phyloP scores from a whole-genome alignment of 2,888 invertebrate species.

The Cheilosia urbana region DNA sequence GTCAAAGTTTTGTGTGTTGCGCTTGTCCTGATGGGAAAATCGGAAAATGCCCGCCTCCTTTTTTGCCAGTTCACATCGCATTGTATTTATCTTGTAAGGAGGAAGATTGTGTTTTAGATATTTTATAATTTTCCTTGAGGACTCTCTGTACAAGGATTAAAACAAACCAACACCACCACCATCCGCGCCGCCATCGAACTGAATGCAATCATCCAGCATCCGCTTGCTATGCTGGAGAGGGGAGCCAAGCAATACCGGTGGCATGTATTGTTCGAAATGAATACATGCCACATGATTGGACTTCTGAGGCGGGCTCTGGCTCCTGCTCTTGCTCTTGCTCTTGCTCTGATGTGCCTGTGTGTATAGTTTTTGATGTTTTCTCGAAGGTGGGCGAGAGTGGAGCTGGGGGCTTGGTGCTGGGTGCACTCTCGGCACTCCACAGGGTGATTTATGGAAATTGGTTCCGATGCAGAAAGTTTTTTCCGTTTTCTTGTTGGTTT shows the following conservation, averaged over 20 bases:
- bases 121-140: slow-evolving; percentile 71
- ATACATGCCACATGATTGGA: slow-evolving; percentile 66
- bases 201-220: slow-evolving; percentile 9
- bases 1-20: slow-evolving; percentile 66
- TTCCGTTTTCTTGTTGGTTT: slow-evolving; percentile 43
- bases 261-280: slow-evolving; percentile 59
- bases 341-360: slow-evolving; percentile 1
- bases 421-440: slow-evolving; percentile 44
- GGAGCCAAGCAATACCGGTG: slow-evolving; percentile 6
- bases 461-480: slow-evolving; percentile 68
- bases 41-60: slow-evolving; percentile 41
- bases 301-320: slow-evolving; percentile 35
- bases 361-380: slow-evolving; percentile 17
- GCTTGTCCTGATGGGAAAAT: slow-evolving; percentile 62
- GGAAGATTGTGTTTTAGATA: slow-evolving; percentile 57
- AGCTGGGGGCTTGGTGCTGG: background rate
- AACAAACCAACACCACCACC: slow-evolving; percentile 27
- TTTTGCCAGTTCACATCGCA: slow-evolving; percentile 5
- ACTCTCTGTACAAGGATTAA: slow-evolving; percentile 62
- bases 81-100: slow-evolving; percentile 44
- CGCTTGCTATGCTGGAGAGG: background rate
- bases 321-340: slow-evolving; percentile 3
- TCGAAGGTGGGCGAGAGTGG: too few relatives aligned
- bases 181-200: slow-evolving; percentile 2
- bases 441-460: slow-evolving; percentile 75